Base-by-base conservation (phyloP, 2,113 vertebrate species). In the Tyto alba region DNA sequence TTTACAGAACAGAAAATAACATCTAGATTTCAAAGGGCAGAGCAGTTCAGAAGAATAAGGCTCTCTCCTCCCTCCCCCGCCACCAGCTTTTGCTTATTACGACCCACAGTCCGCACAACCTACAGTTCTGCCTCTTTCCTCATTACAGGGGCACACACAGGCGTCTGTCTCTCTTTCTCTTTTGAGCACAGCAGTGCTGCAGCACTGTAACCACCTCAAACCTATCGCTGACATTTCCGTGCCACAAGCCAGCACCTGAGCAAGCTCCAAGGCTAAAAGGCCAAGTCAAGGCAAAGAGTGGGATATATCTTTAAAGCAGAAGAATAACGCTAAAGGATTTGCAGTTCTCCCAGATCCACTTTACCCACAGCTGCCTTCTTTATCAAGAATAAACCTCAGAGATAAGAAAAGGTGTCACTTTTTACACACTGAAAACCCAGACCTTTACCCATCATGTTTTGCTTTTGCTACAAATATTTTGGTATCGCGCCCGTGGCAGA, bases 1-100 rank as follows among this genome's bases (percentile, higher is more conserved):
- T 92, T 92, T 92, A 92, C 76, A 45, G 86, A 74, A 88, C 56
- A 89, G n/a, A 27, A 94, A 96, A 80, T 12, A 88, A 75, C 88
- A 92, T 1, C 89, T 43, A 52, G 64, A 78, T 93, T 94, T 90
- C 90, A 88, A 88, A 93, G 92, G 88, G 90, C 68, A 67, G 10
- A 68, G 77, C 36, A 29, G 81, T 8, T 40, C 43, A 29, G 88
- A 53, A 52, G 36, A 52, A 38, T 0, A 21, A 55, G 56, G 64
- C 21, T 6, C 29, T 32, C 50, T 64, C 53, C 78, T 68, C 59
- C 78, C 76, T 66, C 40, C 66, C 38, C 25, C 7, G 2, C 52
- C 59, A 16, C 29, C 53, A 15, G 32, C 57, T 68, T 36, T 66
- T 32, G 53, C 77, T 40, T 20, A 17, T 48, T 50, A 16, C 56